Evolutionary conservation across 2,888 invertebrate species (phyloP), one percentile per base, ranked within the genome.

Genomic region (Drosophila leonis): DNA sequence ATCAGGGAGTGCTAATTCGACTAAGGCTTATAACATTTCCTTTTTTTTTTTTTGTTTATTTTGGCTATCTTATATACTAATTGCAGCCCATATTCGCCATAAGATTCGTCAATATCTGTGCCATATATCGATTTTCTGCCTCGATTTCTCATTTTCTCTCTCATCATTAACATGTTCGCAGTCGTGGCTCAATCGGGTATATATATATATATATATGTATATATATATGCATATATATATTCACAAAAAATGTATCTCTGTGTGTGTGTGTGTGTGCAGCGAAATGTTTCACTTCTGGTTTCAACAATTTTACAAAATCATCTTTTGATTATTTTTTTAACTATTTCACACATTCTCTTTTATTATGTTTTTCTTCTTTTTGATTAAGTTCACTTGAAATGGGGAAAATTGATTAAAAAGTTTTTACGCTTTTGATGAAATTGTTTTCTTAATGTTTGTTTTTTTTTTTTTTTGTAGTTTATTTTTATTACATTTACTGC

Each of bases 401-500:
- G 57, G 54, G 31, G 33, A 44, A 74, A 65, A 66, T 74, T 55
- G 70, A 74, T 65, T 77, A 65, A 71, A 68, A 79, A 69, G 48
- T 68, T 64, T 44, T 66, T 65, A 59, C 42, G 52, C 39, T 55
- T 65, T 55, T 60, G 18, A 61, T 65, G 63, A 73, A 62, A 39
- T 71, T 52, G 35, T 63, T 65, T 70, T 52, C 39, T 29, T 54
- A 0, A 33, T 13, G 51, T 62, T 49, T 15, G 12, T 31, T 12
- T 20, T 66, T 51, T 57, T 27, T 60, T 63, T 52, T 57, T 27
- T 52, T 44, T 71, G 57, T 66, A 8, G 59, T 63, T 64, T 65
- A 63, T 76, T 77, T 76, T 73, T 66, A 71, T 78, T 80, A 78
- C 78, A 80, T 81, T 80, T 75, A 81, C 77, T 78, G 82, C 48